Evolutionary conservation across 2,113 vertebrate genomes (phyloP).

Genomic region (human (Homo sapiens)): GRCh38 chr13:18948001-18948500

Average conservation of each 20-base stretch:
- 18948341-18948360: background rate
- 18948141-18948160: too few relatives aligned
- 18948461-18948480: background rate
- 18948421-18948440: background rate
- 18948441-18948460: background rate
- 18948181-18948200: background rate
- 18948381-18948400: background rate
- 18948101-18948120: background rate
- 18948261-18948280: background rate
- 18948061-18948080: background rate
- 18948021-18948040: background rate
- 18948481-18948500: background rate
- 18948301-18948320: background rate
- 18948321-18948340: too few relatives aligned
- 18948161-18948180: background rate
- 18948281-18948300: background rate
- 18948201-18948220: background rate
- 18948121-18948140: background rate
- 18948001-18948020: background rate
- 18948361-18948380: background rate
- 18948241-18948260: background rate
- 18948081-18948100: background rate
- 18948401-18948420: background rate
- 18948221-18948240: background rate
- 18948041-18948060: background rate